phyloP scores from a whole-genome alignment of 2,888 invertebrate genomes.

The Electrophaes corylata region DNA sequence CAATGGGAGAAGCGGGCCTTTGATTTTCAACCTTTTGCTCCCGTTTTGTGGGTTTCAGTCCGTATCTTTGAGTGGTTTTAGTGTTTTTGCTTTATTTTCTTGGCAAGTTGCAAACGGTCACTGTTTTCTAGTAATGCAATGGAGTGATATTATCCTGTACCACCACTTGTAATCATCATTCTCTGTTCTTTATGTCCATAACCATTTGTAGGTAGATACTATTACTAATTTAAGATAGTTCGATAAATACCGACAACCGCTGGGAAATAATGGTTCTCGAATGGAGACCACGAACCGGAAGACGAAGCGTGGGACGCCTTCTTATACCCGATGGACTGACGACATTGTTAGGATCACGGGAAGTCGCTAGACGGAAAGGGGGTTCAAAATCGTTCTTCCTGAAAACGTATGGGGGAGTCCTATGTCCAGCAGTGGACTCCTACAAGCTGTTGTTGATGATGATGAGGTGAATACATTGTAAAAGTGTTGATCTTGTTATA shows the following conservation, averaged over 20 bases:
- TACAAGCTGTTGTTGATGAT: too few species aligned
- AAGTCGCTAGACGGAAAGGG: too few species aligned
- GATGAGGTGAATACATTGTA: too few species aligned
- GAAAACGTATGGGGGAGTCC: too few species aligned
- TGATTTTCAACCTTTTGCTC: constrained; percentile 45
- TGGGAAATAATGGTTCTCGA: too few species aligned
- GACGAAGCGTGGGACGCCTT: too few species aligned
- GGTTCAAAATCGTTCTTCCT: too few species aligned
- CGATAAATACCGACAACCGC: neutral
- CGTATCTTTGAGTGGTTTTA: constrained; percentile 7
- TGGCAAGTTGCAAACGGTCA: constrained; percentile 29
- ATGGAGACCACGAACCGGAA: too few species aligned
- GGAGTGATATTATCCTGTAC: constrained; percentile 22
- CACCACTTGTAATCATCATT: constrained; percentile 17
- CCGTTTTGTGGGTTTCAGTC: constrained; percentile 33
- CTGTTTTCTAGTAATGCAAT: constrained; percentile 22
- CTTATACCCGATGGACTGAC: too few species aligned
- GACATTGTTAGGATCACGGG: too few species aligned
- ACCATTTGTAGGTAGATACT: neutral
- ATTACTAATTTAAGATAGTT: neutral
- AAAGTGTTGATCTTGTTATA: constrained; percentile 60
- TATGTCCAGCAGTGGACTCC: too few species aligned
- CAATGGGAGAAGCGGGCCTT: constrained; percentile 42
- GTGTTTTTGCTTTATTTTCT: constrained; percentile 26
- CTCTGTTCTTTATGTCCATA: constrained; percentile 10